Percentiles rank a stretch among this genome's conserved stretches.
phyloP scores from a whole-genome alignment of 1,140 invertebrate species.

The Megathymus violae region DNA sequence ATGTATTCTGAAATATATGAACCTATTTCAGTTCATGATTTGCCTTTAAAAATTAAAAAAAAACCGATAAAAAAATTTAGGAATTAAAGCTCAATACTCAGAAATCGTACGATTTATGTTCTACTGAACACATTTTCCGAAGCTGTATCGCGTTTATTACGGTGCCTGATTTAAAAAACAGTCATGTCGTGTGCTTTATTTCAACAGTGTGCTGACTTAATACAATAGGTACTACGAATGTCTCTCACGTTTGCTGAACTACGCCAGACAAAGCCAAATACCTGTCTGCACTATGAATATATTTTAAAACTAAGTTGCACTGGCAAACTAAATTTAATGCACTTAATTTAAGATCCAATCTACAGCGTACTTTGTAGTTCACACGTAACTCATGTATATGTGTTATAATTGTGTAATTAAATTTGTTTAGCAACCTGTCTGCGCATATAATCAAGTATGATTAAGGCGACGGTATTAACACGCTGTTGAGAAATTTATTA shows the following conservation, averaged over 20 bases:
- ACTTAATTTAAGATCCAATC: conserved; percentile 7
- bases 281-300: conserved; percentile 50
- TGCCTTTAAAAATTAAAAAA: background rate
- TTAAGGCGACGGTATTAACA: conserved; percentile 14
- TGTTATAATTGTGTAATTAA: conserved; percentile 26
- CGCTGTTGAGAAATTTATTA: conserved; percentile 14
- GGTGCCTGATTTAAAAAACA: conserved; percentile 20
- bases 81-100: background rate
- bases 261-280: conserved; percentile 45
- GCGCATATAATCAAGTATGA: conserved; percentile 29
- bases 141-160: conserved; percentile 7
- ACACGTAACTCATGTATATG: conserved; percentile 1
- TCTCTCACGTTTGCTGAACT: conserved; percentile 44
- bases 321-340: conserved; percentile 28
- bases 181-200: conserved; percentile 33
- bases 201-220: conserved; percentile 46
- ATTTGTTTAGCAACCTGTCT: conserved; percentile 29
- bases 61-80: background rate
- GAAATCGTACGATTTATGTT: background rate
- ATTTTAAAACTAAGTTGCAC: conserved; percentile 45
- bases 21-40: no score
- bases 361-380: conserved; percentile 21
- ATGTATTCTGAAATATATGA: no score
- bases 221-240: conserved; percentile 43
- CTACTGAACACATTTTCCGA: background rate